Percentiles rank a stretch among this genome's conserved stretches.
Conservation (phyloP, 2,113 vertebrate genomes). For the Globicephala melas region DNA sequence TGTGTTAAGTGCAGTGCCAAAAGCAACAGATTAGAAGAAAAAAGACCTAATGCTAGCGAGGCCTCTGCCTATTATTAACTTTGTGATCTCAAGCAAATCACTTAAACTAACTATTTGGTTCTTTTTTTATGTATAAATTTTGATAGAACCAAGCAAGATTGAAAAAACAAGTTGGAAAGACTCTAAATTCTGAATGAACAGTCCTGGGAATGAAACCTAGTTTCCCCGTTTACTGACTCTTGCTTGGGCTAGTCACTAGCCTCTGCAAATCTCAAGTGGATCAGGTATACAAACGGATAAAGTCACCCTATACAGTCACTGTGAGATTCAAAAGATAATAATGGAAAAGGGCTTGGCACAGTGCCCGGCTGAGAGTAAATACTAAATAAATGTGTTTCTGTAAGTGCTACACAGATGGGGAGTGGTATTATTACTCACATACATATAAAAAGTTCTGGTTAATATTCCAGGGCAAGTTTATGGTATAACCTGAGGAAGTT, state of each 20-base stretch:
- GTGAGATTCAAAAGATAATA: background rate
- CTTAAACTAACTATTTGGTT: background rate
- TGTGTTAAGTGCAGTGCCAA: background rate
- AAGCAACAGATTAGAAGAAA: background rate
- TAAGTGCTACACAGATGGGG: background rate
- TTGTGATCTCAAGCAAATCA: background rate
- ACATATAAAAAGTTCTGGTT: background rate
- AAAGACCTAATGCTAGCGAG: background rate
- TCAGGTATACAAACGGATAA: background rate
- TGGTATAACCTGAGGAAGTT: background rate
- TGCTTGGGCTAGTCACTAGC: background rate
- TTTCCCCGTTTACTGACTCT: background rate
- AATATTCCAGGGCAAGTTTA: background rate
- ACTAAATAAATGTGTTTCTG: background rate
- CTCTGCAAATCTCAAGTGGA: background rate
- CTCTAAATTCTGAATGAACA: background rate
- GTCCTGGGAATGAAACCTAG: background rate
- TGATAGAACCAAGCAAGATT: background rate
- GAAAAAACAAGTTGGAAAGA: background rate
- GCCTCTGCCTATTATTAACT: background rate
- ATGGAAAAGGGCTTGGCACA: background rate
- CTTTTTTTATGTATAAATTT: background rate
- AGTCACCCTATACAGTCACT: background rate
- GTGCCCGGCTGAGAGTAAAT: background rate
- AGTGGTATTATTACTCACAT: background rate